Evolutionary conservation across 2,888 invertebrate species (phyloP), one percentile per base, ranked within the genome.

Genomic region (Eupithecia dodoneata): DNA sequence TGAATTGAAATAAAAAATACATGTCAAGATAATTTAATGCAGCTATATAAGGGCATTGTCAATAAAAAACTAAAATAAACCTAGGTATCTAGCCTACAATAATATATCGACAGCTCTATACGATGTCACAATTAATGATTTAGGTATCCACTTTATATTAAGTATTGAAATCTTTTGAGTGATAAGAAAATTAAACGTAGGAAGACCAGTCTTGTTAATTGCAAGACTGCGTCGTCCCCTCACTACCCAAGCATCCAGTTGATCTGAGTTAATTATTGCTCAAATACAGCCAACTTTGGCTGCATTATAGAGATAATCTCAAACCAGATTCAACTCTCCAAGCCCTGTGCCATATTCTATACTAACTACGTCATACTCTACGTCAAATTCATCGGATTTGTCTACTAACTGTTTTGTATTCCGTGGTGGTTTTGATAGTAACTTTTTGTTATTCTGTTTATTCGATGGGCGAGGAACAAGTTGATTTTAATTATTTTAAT

Each of bases 231-330:
- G 55, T 44, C 47, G 18, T 75, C 82, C 76, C 82, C 69, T 18
- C 81, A 69, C 81, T 81, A 77, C 47, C 41, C 42, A 49, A 63
- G 74, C 80, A 82, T 73, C 75, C 80, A 75, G 81, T 81, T 80
- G 77, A 83, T 83, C 80, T 79, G 79, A 82, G 83, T 87, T 88
- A 88, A 88, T 88, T 87, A 88, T 87, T 86, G 85, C 84, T 87
- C 88, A 86, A 87, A 87, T 85, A 81, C 85, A 83, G 78, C 80
- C 76, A 79, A 78, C 79, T 81, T 83, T 81, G 79, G 83, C 80
- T 81, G 83, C 82, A 85, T 87, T 87, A 85, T 83, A 82, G 76
- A 85, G 87, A 87, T 87, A 85, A 86, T 86, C 82, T 83, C 74
- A 72, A 78, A 69, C 74, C 75, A 71, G 65, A 42, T 30, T 73